phyloP scores from a whole-genome alignment of 2,113 vertebrate genomes.

The Fregetta grallaria region DNA sequence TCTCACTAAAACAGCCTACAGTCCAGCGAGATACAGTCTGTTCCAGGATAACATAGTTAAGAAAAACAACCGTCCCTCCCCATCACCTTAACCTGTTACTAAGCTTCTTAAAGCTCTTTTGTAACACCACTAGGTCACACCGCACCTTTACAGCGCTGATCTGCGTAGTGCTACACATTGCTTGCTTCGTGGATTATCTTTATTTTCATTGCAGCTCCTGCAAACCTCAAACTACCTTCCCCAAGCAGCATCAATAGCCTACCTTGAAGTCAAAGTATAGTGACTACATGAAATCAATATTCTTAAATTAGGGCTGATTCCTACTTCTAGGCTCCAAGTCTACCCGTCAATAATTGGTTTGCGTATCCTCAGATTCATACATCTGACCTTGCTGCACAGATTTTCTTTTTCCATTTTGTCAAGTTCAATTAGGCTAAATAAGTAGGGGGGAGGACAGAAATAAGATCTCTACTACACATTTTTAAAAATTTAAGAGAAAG shows the following conservation, averaged over 20 bases:
- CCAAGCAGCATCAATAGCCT: neutral
- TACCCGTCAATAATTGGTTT: neutral
- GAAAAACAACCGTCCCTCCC: neutral
- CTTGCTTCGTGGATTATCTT: neutral
- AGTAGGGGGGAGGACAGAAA: neutral
- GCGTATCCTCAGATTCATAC: neutral
- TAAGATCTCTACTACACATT: neutral
- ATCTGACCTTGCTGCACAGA: neutral
- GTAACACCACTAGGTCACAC: neutral
- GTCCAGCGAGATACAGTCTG: neutral
- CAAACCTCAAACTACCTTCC: neutral
- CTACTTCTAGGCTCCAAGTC: neutral
- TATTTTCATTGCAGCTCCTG: neutral
- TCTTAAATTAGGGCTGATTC: neutral
- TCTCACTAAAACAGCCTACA: neutral
- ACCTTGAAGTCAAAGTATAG: neutral
- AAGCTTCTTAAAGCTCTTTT: neutral
- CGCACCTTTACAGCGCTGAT: neutral
- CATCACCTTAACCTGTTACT: neutral
- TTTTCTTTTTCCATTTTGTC: neutral
- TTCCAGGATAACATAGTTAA: neutral
- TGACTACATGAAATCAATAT: neutral
- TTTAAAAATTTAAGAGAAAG: neutral
- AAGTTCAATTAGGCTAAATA: neutral
- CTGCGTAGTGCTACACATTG: fast-evolving